phyloP scores from a whole-genome alignment of 2,888 invertebrate genomes.

The Agriopis leucophaearia region DNA sequence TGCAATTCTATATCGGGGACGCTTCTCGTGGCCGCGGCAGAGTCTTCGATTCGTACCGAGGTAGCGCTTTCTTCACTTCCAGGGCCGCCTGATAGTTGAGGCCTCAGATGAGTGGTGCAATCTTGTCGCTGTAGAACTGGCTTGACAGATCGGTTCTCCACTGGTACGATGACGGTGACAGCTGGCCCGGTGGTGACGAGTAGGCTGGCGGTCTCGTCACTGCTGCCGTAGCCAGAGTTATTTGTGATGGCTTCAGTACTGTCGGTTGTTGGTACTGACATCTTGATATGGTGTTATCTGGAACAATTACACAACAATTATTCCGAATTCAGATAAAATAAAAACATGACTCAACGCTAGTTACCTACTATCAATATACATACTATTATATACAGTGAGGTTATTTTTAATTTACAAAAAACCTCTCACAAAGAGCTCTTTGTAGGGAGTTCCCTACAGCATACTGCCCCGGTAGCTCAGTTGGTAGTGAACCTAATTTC shows the following conservation, averaged over 20 bases:
- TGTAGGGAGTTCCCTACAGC: too few relatives aligned
- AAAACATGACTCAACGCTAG: neutral
- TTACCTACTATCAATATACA: too few relatives aligned
- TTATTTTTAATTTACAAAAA: too few relatives aligned
- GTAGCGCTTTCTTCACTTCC: constrained; percentile 92
- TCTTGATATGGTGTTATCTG: constrained; percentile 65
- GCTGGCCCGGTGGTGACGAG: constrained; percentile 89
- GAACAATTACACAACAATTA: constrained; percentile 58
- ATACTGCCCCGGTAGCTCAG: too few relatives aligned
- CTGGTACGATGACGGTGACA: constrained; percentile 81
- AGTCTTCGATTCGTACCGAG: constrained; percentile 88
- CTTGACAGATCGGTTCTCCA: constrained; percentile 87
- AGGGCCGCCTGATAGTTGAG: constrained; percentile 90
- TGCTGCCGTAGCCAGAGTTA: constrained; percentile 90
- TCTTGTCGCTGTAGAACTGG: constrained; percentile 95
- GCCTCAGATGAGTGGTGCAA: constrained; percentile 92
- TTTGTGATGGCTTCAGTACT: constrained; percentile 83
- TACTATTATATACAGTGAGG: too few relatives aligned
- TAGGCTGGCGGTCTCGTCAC: constrained; percentile 94
- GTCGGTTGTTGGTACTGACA: constrained; percentile 83
- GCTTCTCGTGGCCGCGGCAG: constrained; percentile 90
- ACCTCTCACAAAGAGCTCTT: too few relatives aligned
- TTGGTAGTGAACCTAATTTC: too few relatives aligned
- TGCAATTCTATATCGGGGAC: constrained; percentile 94
- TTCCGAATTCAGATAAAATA: neutral